These are phyloP conservation scores for Epicampocera succincta DNA, from an alignment of 2,888 invertebrate genomes.

Conservation along the genomic window DNA sequence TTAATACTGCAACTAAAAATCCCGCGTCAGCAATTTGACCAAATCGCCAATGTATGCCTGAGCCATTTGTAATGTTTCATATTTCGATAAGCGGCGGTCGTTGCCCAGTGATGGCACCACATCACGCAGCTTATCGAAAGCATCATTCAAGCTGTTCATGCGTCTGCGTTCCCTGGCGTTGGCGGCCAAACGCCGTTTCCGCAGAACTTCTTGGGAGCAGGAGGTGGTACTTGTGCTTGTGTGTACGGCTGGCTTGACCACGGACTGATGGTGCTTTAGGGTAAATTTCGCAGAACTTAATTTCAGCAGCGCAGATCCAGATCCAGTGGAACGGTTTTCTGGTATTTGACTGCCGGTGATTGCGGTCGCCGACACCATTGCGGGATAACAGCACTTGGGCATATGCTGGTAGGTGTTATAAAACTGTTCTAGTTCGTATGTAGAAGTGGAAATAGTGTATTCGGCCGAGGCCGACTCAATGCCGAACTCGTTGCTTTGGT, in stretches of 20 bases:
- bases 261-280: conserved; percentile 63
- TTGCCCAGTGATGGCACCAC: conserved; percentile 88
- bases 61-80: conserved; percentile 90
- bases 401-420: conserved; percentile 62
- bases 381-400: conserved; percentile 39
- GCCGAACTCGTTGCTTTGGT: conserved; percentile 56
- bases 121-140: conserved; percentile 87
- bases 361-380: background rate
- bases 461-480: conserved; percentile 41
- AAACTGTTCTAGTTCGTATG: conserved; percentile 64
- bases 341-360: background rate
- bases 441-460: conserved; percentile 24
- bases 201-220: conserved; percentile 72
- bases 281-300: conserved; percentile 72
- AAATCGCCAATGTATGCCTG: conserved; percentile 88
- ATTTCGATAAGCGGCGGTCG: conserved; percentile 88
- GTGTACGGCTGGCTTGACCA: conserved; percentile 60
- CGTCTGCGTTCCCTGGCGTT: conserved; percentile 88
- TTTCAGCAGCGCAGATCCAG: conserved; percentile 49
- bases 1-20: conserved; percentile 71
- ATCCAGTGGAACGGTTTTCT: conserved; percentile 64
- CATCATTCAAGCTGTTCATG: conserved; percentile 89
- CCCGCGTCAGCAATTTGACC: conserved; percentile 84
- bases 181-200: conserved; percentile 86
- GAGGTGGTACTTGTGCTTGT: too few relatives aligned